Conservation (phyloP, 2,888 invertebrate species). For the Hipparchia sbordonii region DNA sequence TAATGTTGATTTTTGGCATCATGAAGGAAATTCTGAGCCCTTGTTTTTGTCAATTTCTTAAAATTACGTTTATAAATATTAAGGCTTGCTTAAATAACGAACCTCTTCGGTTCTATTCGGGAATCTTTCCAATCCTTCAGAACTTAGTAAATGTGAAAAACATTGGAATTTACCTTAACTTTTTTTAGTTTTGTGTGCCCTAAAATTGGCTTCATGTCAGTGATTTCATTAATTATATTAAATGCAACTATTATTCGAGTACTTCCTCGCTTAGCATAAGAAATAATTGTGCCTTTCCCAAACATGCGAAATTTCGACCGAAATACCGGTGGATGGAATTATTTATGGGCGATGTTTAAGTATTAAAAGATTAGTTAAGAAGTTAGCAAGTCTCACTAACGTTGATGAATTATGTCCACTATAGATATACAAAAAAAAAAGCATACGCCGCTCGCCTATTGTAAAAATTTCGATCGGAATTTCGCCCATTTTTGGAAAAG, state of each 20-base stretch:
- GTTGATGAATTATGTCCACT: neutral
- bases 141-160: no score
- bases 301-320: neutral
- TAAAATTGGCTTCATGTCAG: neutral
- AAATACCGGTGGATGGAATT: neutral
- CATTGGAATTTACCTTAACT: neutral
- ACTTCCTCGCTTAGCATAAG: slow-evolving; percentile 8
- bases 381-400: neutral
- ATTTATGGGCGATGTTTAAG: neutral
- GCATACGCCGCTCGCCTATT: neutral
- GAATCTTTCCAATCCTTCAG: no score
- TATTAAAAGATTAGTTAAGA: neutral
- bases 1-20: neutral
- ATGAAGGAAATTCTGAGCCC: neutral
- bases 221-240: slow-evolving; percentile 1
- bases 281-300: neutral
- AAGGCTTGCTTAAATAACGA: neutral
- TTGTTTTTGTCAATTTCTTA: neutral
- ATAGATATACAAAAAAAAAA: no score
- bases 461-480: neutral
- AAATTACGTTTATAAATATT: neutral
- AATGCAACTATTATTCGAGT: slow-evolving; percentile 16
- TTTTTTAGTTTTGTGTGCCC: slow-evolving; percentile 7
- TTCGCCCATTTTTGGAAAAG: neutral
- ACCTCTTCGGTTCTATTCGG: no score